Base-by-base conservation (phyloP, 2,797 vertebrate species). In the Botia almorhae region DNA sequence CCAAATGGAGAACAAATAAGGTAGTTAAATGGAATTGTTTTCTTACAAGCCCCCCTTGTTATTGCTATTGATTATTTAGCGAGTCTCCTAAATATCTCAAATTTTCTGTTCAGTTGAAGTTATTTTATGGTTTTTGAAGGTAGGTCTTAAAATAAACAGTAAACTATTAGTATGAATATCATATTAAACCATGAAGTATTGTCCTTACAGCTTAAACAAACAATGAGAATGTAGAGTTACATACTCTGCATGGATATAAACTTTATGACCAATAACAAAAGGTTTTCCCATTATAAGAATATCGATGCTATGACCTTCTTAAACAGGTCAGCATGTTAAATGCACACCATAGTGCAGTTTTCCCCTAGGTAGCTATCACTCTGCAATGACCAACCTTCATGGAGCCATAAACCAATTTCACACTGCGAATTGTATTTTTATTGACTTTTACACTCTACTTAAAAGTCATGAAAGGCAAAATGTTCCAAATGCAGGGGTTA, bases 371-470 rank as follows among this genome's bases (percentile, higher is more conserved):
- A 60, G 43, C 39, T 70, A 67, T 74, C 69, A 69, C 64, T 72
- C 70, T 67, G 55, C 63, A 75, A 55, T 78, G 74, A 64, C 58
- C 75, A 84, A 83, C 76, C 19, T 81, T 81, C 79, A 80, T 67
- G 76, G 77, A 74, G 73, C 73, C 69, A 77, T 84, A 81, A 84
- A 83, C 77, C 61, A 78, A 84, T 82, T 83, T 82, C 76, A 86
- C 76, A 83, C 48, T 39, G 68, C 29, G 70, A 70, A 81, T 84
- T 76, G 78, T 74, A 81, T 84, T 84, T 85, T 81, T 82, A 84
- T 85, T 77, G 69, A 80, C 82, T 84, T 76, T 73, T 64, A 68
- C 53, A 65, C 58, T 78, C 74, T 72, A 29, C 69, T 56, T 36
- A 76, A 81, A 75, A 55, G 63, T 65, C 50, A 78, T 39, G 16